Evolutionary conservation across 2,797 vertebrate genomes (phyloP), one percentile per base, ranked within the genome.

Genomic region (Otolemur crassicaudatus): DNA sequence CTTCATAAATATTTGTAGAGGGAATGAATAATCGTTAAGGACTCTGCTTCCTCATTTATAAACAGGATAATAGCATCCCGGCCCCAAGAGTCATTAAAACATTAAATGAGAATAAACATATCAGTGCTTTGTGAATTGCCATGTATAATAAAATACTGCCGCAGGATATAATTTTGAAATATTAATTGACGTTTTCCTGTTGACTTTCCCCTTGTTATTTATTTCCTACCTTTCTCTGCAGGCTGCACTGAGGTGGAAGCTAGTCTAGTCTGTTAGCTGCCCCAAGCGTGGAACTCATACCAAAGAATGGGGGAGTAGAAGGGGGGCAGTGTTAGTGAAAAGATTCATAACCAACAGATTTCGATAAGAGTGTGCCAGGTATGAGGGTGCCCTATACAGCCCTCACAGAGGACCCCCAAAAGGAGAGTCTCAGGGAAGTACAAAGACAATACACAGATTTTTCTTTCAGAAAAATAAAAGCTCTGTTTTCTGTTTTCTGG

Each of bases 281-380:
- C 7, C 7, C 25, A 6, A 63, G 23, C 34, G 23, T 65, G 58
- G 67, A 49, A 20, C 5, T 70, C 76, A 29, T 7, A 5, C 17
- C 65, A 23, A 27, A 40, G 53, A 67, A 49, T 49, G 46, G 46
- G 46, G 13, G 11, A 43, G 40, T 7, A 7, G 40, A 43, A 43
- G 3, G 4, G 31, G 65, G 12, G 7, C 2, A 20, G 12, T 0
- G 2, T 17, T 72, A 29, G 29, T 0, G 2, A 8, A 61, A 65
- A 84, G 58, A 31, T 31, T 73, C 2, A 0, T 22, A 43, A 31
- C 6, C 69, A 37, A n/a, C n/a, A 73, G 40, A 49, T 49, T n/a
- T 14, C 17, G 49, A 23, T 27, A 80, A 69, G 29, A 16, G 34
- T 1, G 0, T 61, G 25, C 22, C 20, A 22, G 19, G 1, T 29